Conservation (phyloP, 2,888 invertebrate species). For the Cyrtodaria siliqua region DNA sequence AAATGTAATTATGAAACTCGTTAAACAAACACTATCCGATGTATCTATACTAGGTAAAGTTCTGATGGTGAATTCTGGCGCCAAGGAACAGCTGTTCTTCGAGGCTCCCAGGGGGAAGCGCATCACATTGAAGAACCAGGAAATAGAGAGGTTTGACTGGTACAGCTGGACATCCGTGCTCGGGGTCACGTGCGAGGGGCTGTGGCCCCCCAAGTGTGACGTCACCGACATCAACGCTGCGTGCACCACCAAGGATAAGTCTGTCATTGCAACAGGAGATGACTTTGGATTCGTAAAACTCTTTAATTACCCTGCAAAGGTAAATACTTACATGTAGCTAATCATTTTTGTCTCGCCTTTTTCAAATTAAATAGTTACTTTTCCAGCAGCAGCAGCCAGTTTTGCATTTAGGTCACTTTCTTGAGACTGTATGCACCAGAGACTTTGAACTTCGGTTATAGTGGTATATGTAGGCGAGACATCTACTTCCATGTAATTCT, state of each 20-base stretch:
- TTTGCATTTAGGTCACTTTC: too few species aligned
- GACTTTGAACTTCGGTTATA: too few species aligned
- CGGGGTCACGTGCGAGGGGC: slow-evolving; percentile 85
- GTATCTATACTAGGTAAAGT: too few species aligned
- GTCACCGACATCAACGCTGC: slow-evolving; percentile 86
- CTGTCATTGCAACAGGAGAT: slow-evolving; percentile 86
- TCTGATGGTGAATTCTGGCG: slow-evolving; percentile 85
- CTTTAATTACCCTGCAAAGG: slow-evolving; percentile 86
- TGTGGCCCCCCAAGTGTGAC: slow-evolving; percentile 86
- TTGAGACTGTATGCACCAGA: too few species aligned
- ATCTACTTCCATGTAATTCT: too few species aligned
- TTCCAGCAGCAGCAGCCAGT: too few species aligned
- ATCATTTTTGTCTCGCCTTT: too few species aligned
- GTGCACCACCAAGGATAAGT: slow-evolving; percentile 80
- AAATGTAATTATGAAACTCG: too few species aligned
- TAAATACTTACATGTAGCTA: too few species aligned
- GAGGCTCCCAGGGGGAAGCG: slow-evolving; percentile 86
- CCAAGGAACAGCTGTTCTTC: slow-evolving; percentile 86
- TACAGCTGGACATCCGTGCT: slow-evolving; percentile 85
- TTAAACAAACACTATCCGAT: too few species aligned
- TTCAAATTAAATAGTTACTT: too few species aligned
- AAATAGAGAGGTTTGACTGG: slow-evolving; percentile 85
- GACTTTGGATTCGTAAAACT: slow-evolving; percentile 87
- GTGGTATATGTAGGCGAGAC: too few species aligned
- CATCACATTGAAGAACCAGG: slow-evolving; percentile 81